Percentiles rank a stretch among this genome's conserved stretches.
Evolutionary conservation across 2,113 vertebrate genomes (phyloP).

Genomic region (Campylomormyrus numenius): DNA sequence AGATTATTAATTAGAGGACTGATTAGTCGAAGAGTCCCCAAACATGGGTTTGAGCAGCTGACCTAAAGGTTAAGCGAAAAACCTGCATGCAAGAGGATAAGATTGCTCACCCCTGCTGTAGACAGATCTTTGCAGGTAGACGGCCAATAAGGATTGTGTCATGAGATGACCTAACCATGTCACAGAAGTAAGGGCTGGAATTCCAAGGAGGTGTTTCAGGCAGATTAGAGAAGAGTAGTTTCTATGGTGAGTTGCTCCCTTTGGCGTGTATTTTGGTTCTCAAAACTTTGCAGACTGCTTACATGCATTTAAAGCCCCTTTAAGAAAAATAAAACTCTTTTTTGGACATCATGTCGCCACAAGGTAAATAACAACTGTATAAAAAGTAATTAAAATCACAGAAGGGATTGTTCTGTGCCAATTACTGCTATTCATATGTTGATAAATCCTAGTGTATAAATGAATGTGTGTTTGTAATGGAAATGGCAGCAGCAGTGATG

Average conservation of each 20-base stretch:
- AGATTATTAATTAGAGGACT: too few relatives aligned
- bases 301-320: neutral
- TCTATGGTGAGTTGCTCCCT: neutral
- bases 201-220: neutral
- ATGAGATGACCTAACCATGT: neutral
- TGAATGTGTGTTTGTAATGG: neutral
- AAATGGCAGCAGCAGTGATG: neutral
- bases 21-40: too few relatives aligned
- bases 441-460: neutral
- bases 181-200: neutral
- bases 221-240: neutral
- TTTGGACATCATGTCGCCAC: neutral
- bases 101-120: too few relatives aligned
- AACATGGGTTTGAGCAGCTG: too few relatives aligned
- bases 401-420: neutral
- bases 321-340: neutral
- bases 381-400: neutral
- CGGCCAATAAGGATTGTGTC: neutral
- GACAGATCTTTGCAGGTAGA: neutral
- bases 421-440: neutral
- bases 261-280: neutral
- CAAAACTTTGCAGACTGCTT: neutral
- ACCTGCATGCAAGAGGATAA: too few relatives aligned
- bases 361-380: neutral
- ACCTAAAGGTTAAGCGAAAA: too few relatives aligned